Conservation (phyloP, 2,888 invertebrate genomes). For the Protula sp. region DNA sequence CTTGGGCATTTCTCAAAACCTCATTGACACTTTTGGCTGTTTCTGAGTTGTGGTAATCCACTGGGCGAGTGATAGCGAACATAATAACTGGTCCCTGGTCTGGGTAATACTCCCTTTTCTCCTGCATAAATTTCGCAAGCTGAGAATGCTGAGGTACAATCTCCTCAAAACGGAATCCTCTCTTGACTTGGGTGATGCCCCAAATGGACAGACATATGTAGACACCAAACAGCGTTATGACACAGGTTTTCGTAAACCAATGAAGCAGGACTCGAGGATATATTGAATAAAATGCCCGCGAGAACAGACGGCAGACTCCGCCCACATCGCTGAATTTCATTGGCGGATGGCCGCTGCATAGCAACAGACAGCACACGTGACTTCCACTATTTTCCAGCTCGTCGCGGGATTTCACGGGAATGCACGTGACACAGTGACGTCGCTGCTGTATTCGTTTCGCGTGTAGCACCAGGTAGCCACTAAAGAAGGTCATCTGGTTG, state of each 20-base stretch:
- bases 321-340: conserved; percentile 15
- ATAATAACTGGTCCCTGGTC: conserved; percentile 21
- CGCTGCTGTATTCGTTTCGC: conserved; percentile 28
- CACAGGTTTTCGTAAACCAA: conserved; percentile 13
- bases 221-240: conserved; percentile 14
- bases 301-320: conserved; percentile 14
- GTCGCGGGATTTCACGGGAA: conserved; percentile 16
- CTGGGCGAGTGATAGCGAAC: conserved; percentile 17
- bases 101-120: conserved; percentile 16
- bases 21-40: conserved; percentile 7
- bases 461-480: conserved; percentile 37
- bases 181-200: conserved; percentile 20
- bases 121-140: conserved; percentile 13
- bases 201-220: conserved; percentile 22
- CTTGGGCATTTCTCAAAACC: conserved; percentile 9
- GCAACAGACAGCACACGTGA: not conserved
- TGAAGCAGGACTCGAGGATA: conserved; percentile 19
- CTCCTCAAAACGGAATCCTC: conserved; percentile 21
- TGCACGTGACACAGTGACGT: conserved; percentile 28
- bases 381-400: conserved; percentile 17
- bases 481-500: conserved; percentile 38
- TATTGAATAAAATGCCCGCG: conserved; percentile 5
- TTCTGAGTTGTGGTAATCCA: conserved; percentile 14
- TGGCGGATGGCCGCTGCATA: conserved; percentile 16
- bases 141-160: conserved; percentile 23